A percentile compares a stretch with the other conserved stretches of the same genome.
These are phyloP conservation scores for Actinostola sp. DNA, from an alignment of 92 coral and sea anemone genomes.

Conservation along the genomic window DNA sequence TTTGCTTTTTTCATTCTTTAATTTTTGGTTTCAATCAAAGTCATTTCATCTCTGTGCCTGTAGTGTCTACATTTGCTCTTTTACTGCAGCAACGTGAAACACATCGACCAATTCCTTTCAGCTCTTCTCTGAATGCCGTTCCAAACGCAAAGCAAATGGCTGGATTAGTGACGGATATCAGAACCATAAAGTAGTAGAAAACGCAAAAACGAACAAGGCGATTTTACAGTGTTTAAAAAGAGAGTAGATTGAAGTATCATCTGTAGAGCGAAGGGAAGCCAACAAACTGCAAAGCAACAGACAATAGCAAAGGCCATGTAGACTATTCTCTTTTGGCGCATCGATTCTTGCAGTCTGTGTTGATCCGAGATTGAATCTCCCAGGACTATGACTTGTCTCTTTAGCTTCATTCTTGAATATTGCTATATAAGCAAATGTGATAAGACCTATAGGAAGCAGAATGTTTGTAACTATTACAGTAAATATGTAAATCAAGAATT, in stretches of 20 bases:
- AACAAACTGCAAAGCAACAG: conserved; percentile 21
- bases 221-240: background rate
- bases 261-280: conserved; percentile 8
- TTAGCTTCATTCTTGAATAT: conserved; percentile 15
- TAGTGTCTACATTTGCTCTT: too few relatives aligned
- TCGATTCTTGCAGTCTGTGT: conserved; percentile 11
- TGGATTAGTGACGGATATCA: conserved; percentile 25
- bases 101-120: background rate
- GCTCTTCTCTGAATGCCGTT: conserved; percentile 4
- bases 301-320: conserved; percentile 25
- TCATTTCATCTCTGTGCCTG: too few relatives aligned
- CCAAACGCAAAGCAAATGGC: conserved; percentile 18
- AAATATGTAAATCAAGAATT: background rate
- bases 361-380: conserved; percentile 11
- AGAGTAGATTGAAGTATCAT: background rate
- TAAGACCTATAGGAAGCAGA: conserved; percentile 1
- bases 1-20: too few relatives aligned
- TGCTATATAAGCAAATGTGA: conserved; percentile 8
- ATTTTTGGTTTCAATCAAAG: too few relatives aligned
- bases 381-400: conserved; percentile 1
- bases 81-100: too few relatives aligned
- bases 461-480: conserved; percentile 13
- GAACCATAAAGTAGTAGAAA: conserved; percentile 2
- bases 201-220: background rate
- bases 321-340: conserved; percentile 16